Conservation (phyloP, 1,140 invertebrate genomes). For the Pogonognathellus flavescens region DNA sequence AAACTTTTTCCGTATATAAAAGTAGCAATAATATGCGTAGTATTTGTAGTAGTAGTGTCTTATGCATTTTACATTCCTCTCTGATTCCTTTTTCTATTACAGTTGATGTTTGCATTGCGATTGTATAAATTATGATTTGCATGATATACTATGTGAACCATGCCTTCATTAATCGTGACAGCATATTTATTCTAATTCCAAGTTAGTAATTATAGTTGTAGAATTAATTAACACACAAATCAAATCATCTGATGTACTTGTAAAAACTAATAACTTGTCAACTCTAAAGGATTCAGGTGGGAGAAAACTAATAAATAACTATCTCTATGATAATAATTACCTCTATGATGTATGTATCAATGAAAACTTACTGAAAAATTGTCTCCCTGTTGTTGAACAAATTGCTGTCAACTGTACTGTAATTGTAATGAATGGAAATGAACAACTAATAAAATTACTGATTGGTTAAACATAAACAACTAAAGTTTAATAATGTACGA, state of each 20-base stretch:
- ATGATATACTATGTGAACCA: neutral
- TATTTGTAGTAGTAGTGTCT: neutral
- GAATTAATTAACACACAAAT: too few species aligned
- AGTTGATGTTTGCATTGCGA: too few species aligned
- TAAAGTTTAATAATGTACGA: neutral
- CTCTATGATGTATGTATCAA: neutral
- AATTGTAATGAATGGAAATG: slow-evolving; percentile 1
- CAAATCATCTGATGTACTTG: too few species aligned
- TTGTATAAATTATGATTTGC: slow-evolving; percentile 4
- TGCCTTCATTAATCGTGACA: neutral
- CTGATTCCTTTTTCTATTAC: too few species aligned
- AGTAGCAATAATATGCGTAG: too few species aligned
- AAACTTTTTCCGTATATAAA: too few species aligned
- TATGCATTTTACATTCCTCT: neutral
- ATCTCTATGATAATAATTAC: slow-evolving; percentile 47
- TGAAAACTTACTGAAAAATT: neutral
- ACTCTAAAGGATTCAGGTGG: slow-evolving; percentile 21
- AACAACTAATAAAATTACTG: slow-evolving; percentile 28
- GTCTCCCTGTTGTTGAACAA: slow-evolving; percentile 32
- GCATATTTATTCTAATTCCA: neutral
- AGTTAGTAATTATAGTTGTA: neutral
- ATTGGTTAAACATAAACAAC: neutral
- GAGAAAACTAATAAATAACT: neutral
- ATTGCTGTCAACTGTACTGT: slow-evolving; percentile 21
- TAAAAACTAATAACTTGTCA: neutral